Conservation (phyloP, 2,888 invertebrate genomes). For the Aplocera efformata region DNA sequence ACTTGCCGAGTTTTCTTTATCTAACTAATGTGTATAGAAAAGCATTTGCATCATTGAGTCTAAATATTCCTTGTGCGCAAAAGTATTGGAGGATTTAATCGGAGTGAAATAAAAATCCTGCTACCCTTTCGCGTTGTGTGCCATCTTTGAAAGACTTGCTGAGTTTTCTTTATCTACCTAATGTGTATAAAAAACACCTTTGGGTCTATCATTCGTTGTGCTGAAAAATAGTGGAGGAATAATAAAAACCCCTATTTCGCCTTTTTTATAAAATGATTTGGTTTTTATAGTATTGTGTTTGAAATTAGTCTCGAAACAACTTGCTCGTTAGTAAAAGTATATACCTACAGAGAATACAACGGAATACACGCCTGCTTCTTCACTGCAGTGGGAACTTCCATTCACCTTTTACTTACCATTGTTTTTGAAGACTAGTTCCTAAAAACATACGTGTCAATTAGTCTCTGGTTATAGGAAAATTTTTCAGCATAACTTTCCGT, state of each 20-base stretch:
- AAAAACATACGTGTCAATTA: conserved; percentile 30
- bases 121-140: too few relatives aligned
- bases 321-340: conserved; percentile 23
- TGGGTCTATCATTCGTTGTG: too few relatives aligned
- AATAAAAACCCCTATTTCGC: too few relatives aligned
- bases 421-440: conserved; percentile 42
- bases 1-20: conserved; percentile 26
- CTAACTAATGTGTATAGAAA: conserved; percentile 28
- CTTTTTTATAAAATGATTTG: conserved; percentile 2
- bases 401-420: conserved; percentile 63
- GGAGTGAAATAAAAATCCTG: too few relatives aligned
- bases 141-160: too few relatives aligned
- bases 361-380: conserved; percentile 31
- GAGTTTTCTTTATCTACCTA: conserved; percentile 1
- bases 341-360: conserved; percentile 20
- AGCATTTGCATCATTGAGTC: conserved; percentile 24
- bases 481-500: conserved; percentile 13
- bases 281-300: conserved; percentile 3
- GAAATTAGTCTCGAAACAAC: conserved; percentile 12
- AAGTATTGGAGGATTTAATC: too few relatives aligned
- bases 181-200: too few relatives aligned
- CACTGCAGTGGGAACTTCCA: conserved; percentile 55
- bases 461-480: conserved; percentile 11
- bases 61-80: neutral
- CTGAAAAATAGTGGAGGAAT: too few relatives aligned